These are phyloP conservation scores for Danio rerio DNA, from an alignment of 2,113 vertebrate genomes.

Conservation along the genomic window GRCz12tu NC_133185.1:7987501-7988000, in stretches of 20 bases:
- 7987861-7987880: neutral
- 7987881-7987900: neutral
- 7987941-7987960: neutral
- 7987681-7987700: slow-evolving; percentile 13
- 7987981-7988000: too few species aligned
- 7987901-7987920: neutral
- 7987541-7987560: neutral
- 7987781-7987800: slow-evolving; percentile 15
- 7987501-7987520: too few species aligned
- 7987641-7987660: neutral
- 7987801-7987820: slow-evolving; percentile 38
- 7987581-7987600: neutral
- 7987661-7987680: neutral
- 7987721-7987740: slow-evolving; percentile 24
- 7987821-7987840: slow-evolving; percentile 6
- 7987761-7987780: slow-evolving; percentile 26
- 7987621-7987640: neutral
- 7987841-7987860: neutral
- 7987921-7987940: neutral
- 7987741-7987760: slow-evolving; percentile 44
- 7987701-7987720: slow-evolving; percentile 9
- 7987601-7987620: neutral
- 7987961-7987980: too few species aligned
- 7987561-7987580: too few species aligned
- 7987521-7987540: too few species aligned